phyloP scores from a whole-genome alignment of 2,113 vertebrate genomes.

The Empidonax traillii region DNA sequence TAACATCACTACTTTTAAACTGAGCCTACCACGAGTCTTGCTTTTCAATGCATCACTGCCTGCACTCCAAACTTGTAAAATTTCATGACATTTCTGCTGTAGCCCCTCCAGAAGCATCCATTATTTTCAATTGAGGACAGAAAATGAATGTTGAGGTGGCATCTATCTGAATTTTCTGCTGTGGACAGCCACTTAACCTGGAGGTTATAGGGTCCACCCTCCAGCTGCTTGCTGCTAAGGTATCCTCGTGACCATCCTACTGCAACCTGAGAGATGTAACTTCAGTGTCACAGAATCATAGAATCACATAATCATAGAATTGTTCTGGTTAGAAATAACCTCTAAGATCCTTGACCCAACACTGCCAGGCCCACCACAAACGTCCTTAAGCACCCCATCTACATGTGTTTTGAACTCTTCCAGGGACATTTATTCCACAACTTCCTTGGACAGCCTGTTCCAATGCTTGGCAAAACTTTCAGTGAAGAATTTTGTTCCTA shows the following conservation, averaged over 20 bases:
- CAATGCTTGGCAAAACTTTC: background rate
- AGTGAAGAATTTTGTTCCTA: background rate
- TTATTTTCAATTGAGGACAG: background rate
- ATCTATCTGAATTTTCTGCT: background rate
- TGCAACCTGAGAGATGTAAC: background rate
- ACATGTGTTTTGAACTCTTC: background rate
- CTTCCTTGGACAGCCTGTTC: background rate
- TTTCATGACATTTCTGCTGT: background rate
- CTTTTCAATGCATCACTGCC: background rate
- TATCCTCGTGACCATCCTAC: background rate
- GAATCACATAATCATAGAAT: background rate
- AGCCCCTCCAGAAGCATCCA: background rate
- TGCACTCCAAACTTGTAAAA: background rate
- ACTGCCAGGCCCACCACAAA: background rate
- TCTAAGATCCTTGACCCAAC: background rate
- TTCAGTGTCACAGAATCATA: background rate
- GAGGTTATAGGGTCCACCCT: background rate
- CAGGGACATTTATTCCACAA: background rate
- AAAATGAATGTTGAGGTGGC: background rate
- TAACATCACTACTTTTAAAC: fast-evolving
- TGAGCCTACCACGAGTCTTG: background rate
- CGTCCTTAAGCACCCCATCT: background rate
- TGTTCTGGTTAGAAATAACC: background rate
- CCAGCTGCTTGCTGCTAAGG: background rate
- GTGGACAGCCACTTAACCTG: background rate